Evolutionary conservation across 2,113 vertebrate species (phyloP), one percentile per base, ranked within the genome.

Genomic region (Corythoichthys intestinalis): DNA sequence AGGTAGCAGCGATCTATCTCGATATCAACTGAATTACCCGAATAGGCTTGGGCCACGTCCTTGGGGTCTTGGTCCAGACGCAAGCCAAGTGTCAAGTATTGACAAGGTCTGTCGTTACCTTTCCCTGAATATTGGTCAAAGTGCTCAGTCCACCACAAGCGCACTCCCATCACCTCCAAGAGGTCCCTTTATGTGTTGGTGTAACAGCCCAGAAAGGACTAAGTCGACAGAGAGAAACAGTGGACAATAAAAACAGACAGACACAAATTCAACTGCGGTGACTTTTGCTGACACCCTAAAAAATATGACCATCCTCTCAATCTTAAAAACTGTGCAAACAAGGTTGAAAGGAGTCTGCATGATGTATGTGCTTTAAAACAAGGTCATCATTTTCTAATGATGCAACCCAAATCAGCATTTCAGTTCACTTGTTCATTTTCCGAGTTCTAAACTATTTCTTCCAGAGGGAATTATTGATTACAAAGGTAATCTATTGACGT

Each of bases 51-150:
- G 73, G 75, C 80, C 34, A 49, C 67, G 49, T 75, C 66, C 68
- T 77, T 48, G 5, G 71, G 66, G 74, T 72, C 76, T 85, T 81
- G 72, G 71, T 79, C 80, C 81, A 90, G 88, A 84, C 84, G 11
- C 12, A 12, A 35, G 54, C 54, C 1, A 78, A 80, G 78, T 65
- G 49, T 53, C 53, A 20, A 56, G 68, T 89, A 90, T 90, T 82
- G 89, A 89, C 83, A 77, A 70, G 61, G 73, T 59, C 86, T 88
- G 89, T 87, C 88, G 81, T 88, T 90, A 89, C 84, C 77, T 85
- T 88, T 90, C 83, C 81, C 74, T 80, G 77, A 77, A 81, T 82
- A 86, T 90, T 85, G 86, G 75, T 69, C 62, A 53, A 82, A 86
- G 86, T 77, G 78, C 83, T 82, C 77, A 14, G 64, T 85, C 81